Conservation (phyloP, 1,140 invertebrate species). For the Sarcophaga peregrina region DNA sequence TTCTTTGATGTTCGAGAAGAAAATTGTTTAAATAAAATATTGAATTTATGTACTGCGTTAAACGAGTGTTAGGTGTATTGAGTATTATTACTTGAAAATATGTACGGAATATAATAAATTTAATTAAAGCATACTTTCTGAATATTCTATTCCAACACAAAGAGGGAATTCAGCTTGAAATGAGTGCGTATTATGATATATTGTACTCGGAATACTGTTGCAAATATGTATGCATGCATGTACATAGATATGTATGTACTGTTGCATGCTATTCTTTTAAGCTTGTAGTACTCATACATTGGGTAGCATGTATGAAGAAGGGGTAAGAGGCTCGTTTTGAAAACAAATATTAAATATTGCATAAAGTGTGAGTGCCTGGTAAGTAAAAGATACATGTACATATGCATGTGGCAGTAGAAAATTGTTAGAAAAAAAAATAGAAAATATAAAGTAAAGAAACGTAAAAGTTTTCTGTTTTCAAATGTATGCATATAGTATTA, state of each 20-base stretch:
- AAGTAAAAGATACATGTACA: not conserved
- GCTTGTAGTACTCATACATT: not conserved
- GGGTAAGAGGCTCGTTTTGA: not conserved
- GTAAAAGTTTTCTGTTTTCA: too few species aligned
- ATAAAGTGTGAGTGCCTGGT: too few species aligned
- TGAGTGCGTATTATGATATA: not conserved
- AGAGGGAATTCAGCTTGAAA: conserved; percentile 20
- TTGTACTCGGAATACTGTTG: not conserved
- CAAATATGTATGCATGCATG: not conserved
- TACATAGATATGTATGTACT: not conserved
- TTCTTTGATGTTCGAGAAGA: too few species aligned
- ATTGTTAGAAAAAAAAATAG: conserved; percentile 4
- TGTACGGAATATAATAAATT: not conserved
- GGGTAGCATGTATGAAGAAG: not conserved
- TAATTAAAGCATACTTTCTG: not conserved
- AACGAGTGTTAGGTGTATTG: too few species aligned
- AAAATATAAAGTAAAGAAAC: too few species aligned
- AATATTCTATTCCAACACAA: not conserved
- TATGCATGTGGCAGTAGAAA: not conserved
- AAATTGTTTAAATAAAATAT: too few species aligned
- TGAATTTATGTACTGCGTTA: too few species aligned
- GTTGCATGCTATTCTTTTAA: not conserved
- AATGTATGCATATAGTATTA: not conserved
- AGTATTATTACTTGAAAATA: too few species aligned
- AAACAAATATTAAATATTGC: not conserved